Base-by-base conservation (phyloP, 2,797 vertebrate species). In the Apogon talboti region DNA sequence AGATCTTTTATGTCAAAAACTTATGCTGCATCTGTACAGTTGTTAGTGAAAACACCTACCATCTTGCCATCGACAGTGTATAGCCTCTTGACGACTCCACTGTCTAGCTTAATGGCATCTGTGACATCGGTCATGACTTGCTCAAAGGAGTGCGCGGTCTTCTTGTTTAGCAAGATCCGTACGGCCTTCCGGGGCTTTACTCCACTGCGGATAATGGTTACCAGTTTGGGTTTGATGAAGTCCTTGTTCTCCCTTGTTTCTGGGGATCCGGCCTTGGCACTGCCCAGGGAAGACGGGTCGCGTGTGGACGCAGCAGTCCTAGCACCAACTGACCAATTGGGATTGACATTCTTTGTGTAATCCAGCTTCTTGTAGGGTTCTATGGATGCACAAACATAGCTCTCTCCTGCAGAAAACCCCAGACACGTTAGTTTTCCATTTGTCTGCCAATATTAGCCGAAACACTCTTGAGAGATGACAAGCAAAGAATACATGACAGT, bases 121-220 rank as follows among this genome's bases (percentile, higher is more conserved):
- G 97, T 99, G 82, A 99, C 95, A 78, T 99, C 98, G 9, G 95
- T 97, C 89, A 99, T 95, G 71, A 99, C 98, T 81, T 99, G 98
- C 60, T 99, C 97, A 62, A 98, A 99, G 0, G 96, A 98, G 85
- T 99, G 97, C 1, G 97, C 97, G 0, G 97, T 99, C 81, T 99
- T 99, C 95, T 97, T 99, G 93, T 99, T 99, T 57, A 99, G 96
- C 78, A 99, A 92, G 81, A 99, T 91, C 47, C 98, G 92, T 28
- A 98, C 94, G 1, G 98, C 97, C 63, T 98, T 99, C 43, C 97
- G 94, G 1, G 98, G 98, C 73, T 99, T 99, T 70, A 99, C 97
- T 15, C 98, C 97, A 0, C 98, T 99, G 71, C 98, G 94, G 82
- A 99, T 95, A 65, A 99, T 97, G 54, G 98, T 99, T 85, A 99